Conservation (phyloP, 2,797 vertebrate species). For the Typhlichthys subterraneus region DNA sequence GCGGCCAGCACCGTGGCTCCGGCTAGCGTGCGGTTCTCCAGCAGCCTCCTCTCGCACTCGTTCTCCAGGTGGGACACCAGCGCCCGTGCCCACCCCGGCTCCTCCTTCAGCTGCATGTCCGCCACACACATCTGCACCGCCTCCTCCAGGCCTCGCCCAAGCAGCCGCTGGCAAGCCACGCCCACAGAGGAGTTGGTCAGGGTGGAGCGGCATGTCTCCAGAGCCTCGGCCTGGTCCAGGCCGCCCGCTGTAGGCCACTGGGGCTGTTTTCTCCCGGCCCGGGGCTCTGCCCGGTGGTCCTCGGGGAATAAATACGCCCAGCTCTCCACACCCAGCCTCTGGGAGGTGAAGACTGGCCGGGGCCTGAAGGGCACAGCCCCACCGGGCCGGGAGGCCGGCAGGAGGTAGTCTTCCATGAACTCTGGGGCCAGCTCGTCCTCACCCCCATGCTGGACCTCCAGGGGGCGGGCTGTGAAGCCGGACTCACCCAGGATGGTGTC, state of each 20-base stretch:
- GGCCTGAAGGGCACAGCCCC: constrained; percentile 60
- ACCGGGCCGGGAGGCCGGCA: constrained; percentile 39
- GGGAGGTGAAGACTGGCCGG: constrained; percentile 54
- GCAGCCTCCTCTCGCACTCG: constrained; percentile 79
- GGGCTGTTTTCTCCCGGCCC: constrained; percentile 44
- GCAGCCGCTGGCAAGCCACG: constrained; percentile 60
- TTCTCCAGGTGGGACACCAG: constrained; percentile 82
- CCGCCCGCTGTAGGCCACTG: constrained; percentile 77
- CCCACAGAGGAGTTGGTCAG: constrained; percentile 76
- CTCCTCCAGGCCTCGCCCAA: constrained; percentile 73
- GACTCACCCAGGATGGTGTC: constrained; percentile 47
- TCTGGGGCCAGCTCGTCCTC: constrained; percentile 24
- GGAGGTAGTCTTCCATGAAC: constrained; percentile 47
- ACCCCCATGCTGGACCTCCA: constrained; percentile 15
- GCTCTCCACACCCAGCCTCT: constrained; percentile 64
- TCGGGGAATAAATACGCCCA: constrained; percentile 83
- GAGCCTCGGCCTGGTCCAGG: constrained; percentile 69
- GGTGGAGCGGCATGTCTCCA: constrained; percentile 64
- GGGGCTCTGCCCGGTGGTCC: constrained; percentile 69
- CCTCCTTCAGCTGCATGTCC: constrained; percentile 83
- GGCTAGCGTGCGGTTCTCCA: constrained; percentile 64
- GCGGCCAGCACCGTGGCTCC: constrained; percentile 43
- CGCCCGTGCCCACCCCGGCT: constrained; percentile 70
- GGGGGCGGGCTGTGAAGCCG: constrained; percentile 28
- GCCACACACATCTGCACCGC: constrained; percentile 75